phyloP scores from a whole-genome alignment of 2,888 invertebrate genomes.

The Dione juno region DNA sequence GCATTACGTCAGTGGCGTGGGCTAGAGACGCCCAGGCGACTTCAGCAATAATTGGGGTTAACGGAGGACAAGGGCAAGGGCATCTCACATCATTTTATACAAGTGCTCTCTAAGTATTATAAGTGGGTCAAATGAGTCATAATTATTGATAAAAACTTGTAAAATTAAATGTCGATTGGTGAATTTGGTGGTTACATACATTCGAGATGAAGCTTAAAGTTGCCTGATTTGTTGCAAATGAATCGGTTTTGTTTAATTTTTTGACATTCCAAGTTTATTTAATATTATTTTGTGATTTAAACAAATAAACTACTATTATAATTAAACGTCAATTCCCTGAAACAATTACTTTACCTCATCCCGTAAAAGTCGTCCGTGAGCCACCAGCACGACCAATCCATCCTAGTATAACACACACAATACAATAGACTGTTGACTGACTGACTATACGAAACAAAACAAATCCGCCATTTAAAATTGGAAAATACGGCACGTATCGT shows the following conservation, averaged over 20 bases:
- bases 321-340: not conserved
- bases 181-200: not conserved
- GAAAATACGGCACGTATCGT: constrained; percentile 17
- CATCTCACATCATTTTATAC: constrained; percentile 4
- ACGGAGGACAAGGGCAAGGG: constrained; percentile 31
- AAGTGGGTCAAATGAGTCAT: constrained; percentile 16
- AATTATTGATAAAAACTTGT: not conserved
- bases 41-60: constrained; percentile 9
- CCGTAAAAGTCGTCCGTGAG: constrained; percentile 16
- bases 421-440: not conserved
- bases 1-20: constrained; percentile 26
- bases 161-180: constrained; percentile 6
- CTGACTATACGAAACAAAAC: constrained; percentile 17
- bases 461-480: not conserved
- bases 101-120: not conserved
- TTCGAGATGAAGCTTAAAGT: constrained; percentile 8
- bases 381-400: constrained; percentile 22
- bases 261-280: not conserved
- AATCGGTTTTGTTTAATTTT: not conserved
- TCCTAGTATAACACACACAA: constrained; percentile 10
- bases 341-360: constrained; percentile 29
- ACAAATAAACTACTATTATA: not conserved
- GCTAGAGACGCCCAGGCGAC: constrained; percentile 8
- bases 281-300: not conserved
- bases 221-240: not conserved